These are phyloP conservation scores for Trinorchestia longiramus DNA, from an alignment of 1,140 invertebrate species.

Conservation along the genomic window DNA sequence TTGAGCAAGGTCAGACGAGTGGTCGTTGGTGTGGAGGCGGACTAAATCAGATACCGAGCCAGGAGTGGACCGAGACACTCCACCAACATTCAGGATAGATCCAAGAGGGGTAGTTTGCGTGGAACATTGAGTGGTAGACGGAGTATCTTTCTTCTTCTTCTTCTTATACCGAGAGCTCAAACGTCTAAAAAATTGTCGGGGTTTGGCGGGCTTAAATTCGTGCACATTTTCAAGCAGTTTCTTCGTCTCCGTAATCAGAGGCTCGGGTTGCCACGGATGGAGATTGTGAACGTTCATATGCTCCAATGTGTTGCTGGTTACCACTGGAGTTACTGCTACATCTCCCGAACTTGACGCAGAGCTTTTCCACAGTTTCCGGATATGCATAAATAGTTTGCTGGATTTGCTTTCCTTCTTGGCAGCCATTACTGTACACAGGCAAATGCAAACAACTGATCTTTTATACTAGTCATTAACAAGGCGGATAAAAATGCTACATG, in stretches of 20 bases:
- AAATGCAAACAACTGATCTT: not conserved
- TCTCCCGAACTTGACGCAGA: not conserved
- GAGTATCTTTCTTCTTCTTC: not conserved
- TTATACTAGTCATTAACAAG: not conserved
- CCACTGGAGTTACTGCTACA: not conserved
- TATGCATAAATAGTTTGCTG: not conserved
- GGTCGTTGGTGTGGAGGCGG: slow-evolving; percentile 23
- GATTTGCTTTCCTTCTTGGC: not conserved
- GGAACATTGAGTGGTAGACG: not conserved
- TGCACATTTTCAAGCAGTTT: not conserved
- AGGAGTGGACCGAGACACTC: slow-evolving; percentile 3
- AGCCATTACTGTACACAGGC: not conserved
- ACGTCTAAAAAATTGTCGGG: slow-evolving; percentile 12
- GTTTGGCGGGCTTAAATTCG: not conserved
- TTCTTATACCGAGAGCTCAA: slow-evolving; percentile 40
- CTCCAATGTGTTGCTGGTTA: not conserved
- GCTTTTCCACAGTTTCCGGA: slow-evolving; percentile 20
- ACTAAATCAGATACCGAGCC: slow-evolving; percentile 14
- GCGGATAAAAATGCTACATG: not conserved
- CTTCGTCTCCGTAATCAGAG: slow-evolving; percentile 9
- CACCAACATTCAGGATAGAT: not conserved
- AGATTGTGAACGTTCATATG: not conserved
- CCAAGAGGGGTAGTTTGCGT: slow-evolving; percentile 23
- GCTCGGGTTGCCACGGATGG: not conserved
- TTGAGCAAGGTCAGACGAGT: slow-evolving; percentile 2